A percentile compares a stretch with the other conserved stretches of the same genome.
phyloP scores from a whole-genome alignment of 2,113 vertebrate species.

The Elachura formosa region DNA sequence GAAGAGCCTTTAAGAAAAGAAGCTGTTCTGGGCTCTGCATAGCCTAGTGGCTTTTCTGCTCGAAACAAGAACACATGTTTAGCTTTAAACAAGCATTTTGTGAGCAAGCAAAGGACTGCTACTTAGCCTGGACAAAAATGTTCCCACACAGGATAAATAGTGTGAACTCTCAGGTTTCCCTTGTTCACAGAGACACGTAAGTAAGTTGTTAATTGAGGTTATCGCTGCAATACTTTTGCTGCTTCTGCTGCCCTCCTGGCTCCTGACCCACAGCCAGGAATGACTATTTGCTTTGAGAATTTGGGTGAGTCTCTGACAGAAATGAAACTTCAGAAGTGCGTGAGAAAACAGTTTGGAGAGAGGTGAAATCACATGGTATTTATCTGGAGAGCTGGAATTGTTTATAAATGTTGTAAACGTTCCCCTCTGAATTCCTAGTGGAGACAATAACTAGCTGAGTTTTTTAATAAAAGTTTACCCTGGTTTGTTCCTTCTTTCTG shows the following conservation, averaged over 20 bases:
- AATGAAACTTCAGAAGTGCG: neutral
- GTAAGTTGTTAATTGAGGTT: neutral
- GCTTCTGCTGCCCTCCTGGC: neutral
- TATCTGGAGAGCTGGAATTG: conserved; percentile 9
- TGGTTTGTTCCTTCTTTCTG: neutral
- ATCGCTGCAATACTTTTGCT: neutral
- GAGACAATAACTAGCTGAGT: neutral
- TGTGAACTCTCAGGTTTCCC: neutral
- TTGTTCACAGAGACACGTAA: neutral
- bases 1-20: neutral
- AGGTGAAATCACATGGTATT: neutral
- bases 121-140: neutral
- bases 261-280: neutral
- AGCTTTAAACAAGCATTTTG: neutral
- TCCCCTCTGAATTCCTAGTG: neutral
- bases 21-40: neutral
- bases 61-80: too few relatives aligned
- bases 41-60: neutral
- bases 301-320: neutral
- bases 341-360: conserved; percentile 13
- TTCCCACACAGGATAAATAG: neutral
- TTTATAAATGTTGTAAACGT: conserved; percentile 7
- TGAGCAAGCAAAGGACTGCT: neutral
- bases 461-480: neutral
- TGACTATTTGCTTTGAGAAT: neutral